Base-by-base conservation (phyloP, 64 coral and sea anemone species). In the Astreopora myriophthalma region DNA sequence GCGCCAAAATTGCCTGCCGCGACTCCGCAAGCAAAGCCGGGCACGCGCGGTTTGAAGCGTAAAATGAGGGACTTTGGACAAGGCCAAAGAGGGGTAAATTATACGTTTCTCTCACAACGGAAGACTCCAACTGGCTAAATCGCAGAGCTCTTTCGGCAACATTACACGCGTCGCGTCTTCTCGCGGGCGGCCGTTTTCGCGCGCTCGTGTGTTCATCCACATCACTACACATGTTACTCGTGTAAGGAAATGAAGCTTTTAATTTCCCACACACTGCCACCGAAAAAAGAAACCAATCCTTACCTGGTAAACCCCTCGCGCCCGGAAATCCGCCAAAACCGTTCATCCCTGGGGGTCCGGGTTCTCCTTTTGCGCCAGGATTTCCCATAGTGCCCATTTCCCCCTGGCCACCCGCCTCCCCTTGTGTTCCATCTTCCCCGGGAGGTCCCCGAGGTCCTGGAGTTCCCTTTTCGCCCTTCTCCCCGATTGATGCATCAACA, bases 341-440 rank as follows among this genome's bases (percentile, higher is more conserved):
- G 0, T 0, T 3, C 0, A 64, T 64, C 61, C 80, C 80, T 6
- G 80, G 80, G 1, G 11, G 48, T n/a, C 86, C 86, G 38, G 46
- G 46, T 8, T 55, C 55, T 73, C 96, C 96, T 64, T 61, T 62
- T 1, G 20, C 13, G 2, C 96, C 96, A 23, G 29, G 46, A 26
- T 72, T 16, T 48, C 96, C 96, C 69, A 86, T 29, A 6, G 73
- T 34, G n/a, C 96, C 96, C 19, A 33, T 34, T 36, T 24, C 38
- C 44, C 95, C 95, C 38, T 32, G 73, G n/a, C 67, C 73, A 32
- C 94, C 94, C 7, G 16, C 22, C 25, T 87, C 76, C 6, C 95
- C 95, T 12, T 14, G 17, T 37, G 26, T 80, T 16, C 95, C 95
- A 36, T 19, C 24, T 14, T 23, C 27, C 19, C 90, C 90, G 25